Base-by-base conservation (phyloP, 2,797 vertebrate genomes). In the Alauda arvensis region DNA sequence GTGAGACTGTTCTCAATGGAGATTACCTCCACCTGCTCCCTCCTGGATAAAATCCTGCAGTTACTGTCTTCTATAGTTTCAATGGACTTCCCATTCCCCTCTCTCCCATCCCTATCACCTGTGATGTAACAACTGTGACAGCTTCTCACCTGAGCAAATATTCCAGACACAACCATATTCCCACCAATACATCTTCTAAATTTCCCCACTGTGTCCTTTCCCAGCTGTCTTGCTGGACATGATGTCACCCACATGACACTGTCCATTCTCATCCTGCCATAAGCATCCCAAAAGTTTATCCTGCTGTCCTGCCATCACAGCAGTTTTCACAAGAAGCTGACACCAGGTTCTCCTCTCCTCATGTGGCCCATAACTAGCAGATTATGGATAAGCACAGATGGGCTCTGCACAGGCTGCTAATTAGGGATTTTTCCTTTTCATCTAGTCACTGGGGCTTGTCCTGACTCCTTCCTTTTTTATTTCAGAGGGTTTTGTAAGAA, bases 401-500 rank as follows among this genome's bases (percentile, higher is more conserved):
- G 77, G 67, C 62, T 88, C 76, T 85, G 25, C 63, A 74, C 6
- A 0, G 0, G 52, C 57, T 69, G 61, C 67, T 94, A 92, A 89
- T 43, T 87, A 81, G 69, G 37, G 39, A 69, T 62, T 86, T 77
- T 37, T 90, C 87, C 48, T 86, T 93, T 95, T 89, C 83, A 65
- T 87, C 76, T 85, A n/a, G 65, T 82, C 88, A 88, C 86, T 66
- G 72, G 39, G 70, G 88, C 88, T 92, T 87, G 72, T 72, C 72
- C 70, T 71, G 31, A 59, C 51, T 87, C 78, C 80, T 72, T 78
- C 76, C 65, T 85, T 55, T 90, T 87, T 78, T 74, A 87, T 82
- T 94, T 90, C 63, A 77, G 53, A 48, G 17, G n/a, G 61, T 87
- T 93, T 94, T 93, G 49, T 89, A 70, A 83, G 87, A 81, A 85